Base-by-base conservation (phyloP, 2,888 invertebrate genomes). In the Melipona beecheii region DNA sequence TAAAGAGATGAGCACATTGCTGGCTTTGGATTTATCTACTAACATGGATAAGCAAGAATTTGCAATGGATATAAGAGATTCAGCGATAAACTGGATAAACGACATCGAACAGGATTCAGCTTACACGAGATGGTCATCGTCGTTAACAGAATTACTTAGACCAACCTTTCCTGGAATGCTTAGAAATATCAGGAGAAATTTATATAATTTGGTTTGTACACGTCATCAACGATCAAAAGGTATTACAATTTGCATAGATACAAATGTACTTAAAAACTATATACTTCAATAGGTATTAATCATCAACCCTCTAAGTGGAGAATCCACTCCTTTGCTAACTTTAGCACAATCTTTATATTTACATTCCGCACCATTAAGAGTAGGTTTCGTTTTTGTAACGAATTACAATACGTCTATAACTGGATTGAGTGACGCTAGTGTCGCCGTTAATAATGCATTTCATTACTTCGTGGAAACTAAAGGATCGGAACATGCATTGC, bases 131-230 rank as follows among this genome's bases (percentile, higher is more conserved):
- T 99, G 99, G 99, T 97, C 98, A 0, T 95, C 96, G 1, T 98
- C 97, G 58, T 96, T 98, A 75, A 97, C 97, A 95, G 98, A 99
- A 91, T 95, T 99, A 85, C 95, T 99, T 85, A 96, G 99, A 83
- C 99, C 99, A n/a, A 98, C 99, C 0, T 99, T 99, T 93, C 99
- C 99, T 0, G 99, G 99, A 77, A 99, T 99, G 99, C 95, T 99
- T 83, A 95, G 99, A 86, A 98, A 98, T 93, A 96, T 98, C 90
- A 96, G 97, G 81, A 96, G 97, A 90, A 98, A 98, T 95, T 96
- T 99, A 43, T 98, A 97, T 91, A 98, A 98, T 95, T 96, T 98
- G 93, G 97, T 97, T 93, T 13, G 84, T 87, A 77, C 11, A 65
- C 58, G 15, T 58, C 6, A 64, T 68, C 31, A 60, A 49, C 52